Conservation (phyloP, 2,797 vertebrate species). For the Phalanger gymnotis region DNA sequence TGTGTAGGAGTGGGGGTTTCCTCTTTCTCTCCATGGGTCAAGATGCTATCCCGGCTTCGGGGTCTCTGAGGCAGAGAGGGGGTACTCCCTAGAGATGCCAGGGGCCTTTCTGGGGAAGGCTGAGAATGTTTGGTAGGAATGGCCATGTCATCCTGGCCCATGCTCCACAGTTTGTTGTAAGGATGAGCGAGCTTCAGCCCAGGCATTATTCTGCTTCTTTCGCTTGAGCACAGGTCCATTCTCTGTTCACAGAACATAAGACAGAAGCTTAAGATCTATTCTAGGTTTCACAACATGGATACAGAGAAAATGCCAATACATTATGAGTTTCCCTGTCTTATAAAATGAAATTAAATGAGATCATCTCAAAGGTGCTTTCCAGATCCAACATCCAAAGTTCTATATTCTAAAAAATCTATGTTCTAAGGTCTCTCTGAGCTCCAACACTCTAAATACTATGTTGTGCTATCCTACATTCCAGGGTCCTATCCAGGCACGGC, state of each 20-base stretch:
- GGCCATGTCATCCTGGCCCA: conserved; percentile 87
- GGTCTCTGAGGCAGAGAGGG: conserved; percentile 77
- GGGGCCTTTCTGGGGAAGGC: conserved; percentile 83
- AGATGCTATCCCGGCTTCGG: conserved; percentile 78
- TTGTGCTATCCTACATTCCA: not conserved
- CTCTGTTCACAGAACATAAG: conserved; percentile 84
- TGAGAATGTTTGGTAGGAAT: conserved; percentile 83
- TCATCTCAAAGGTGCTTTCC: not conserved
- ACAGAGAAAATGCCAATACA: not conserved
- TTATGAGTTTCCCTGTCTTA: not conserved
- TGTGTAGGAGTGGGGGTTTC: conserved; percentile 64
- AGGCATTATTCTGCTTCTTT: conserved; percentile 89
- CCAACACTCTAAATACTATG: not conserved
- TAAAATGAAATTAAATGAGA: not conserved
- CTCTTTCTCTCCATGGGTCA: conserved; percentile 79
- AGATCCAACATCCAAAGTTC: not conserved
- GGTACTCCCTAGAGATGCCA: conserved; percentile 79
- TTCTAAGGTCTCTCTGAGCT: not conserved
- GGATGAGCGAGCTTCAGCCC: conserved; percentile 90
- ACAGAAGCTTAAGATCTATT: not conserved
- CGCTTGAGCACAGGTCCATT: conserved; percentile 88
- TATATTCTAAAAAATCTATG: not conserved
- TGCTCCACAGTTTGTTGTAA: conserved; percentile 92
- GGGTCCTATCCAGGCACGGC: not conserved
- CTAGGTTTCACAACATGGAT: not conserved